Evolutionary conservation across 1,140 invertebrate genomes (phyloP), one percentile per base, ranked within the genome.

Genomic region (Scaptomyza hsui): DNA sequence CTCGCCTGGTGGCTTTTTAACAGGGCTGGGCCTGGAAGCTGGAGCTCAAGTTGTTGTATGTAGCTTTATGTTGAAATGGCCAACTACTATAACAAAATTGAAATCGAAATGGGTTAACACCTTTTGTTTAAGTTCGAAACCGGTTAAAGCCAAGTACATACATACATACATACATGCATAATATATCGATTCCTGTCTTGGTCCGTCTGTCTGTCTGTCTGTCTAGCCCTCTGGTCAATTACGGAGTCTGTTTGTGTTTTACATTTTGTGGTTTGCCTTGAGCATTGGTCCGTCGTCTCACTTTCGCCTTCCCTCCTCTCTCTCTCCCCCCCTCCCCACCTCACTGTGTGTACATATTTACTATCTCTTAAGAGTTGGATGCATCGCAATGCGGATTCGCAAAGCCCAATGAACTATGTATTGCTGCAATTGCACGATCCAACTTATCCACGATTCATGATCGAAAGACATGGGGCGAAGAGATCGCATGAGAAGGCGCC

Each of bases 41-140:
- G 53, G 12, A 53, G 32, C 32, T 53, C 10, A 13, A 24, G 52
- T 18, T 39, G n/a, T n/a, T n/a, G n/a, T n/a, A n/a, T n/a, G 26
- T 10, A 16, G 32, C 16, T 65, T 49, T n/a, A n/a, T 70, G 65
- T 75, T 61, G 68, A 67, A 71, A 72, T 72, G 39, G 61, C 60
- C 64, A 62, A 53, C 42, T 37, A 44, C 37, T 51, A 65, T 56
- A 51, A 59, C 9, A 53, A 59, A 49, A 41, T 26, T 32, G 60
- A 65, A 78, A 68, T 88, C 64, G 68, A 88, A 88, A 88, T 88
- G 83, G 82, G 82, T 82, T 88, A 88, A 88, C 78, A 88, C 74
- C 82, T 78, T 78, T 85, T 76, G 57, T 69, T 37, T 10, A n/a
- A 37, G 4, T n/a, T 37, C 49, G 10, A 67, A 83, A 85, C 79